Evolutionary conservation across 1,140 invertebrate species (phyloP), one percentile per base, ranked within the genome.

Genomic region (Caenorhabditis briggsae): DNA sequence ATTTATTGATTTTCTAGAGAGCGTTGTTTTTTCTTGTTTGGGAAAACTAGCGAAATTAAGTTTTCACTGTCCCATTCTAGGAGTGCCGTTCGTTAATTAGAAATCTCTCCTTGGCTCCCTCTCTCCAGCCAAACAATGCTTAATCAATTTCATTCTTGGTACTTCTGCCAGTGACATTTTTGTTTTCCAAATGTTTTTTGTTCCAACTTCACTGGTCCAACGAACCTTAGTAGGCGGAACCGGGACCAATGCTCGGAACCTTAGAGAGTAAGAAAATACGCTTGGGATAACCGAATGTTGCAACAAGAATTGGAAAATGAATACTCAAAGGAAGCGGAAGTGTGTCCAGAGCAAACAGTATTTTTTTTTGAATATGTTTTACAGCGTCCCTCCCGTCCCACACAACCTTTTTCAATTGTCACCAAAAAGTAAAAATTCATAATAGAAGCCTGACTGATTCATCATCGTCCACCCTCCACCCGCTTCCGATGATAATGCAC

Each of bases 251-350:
- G 33, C 33, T 78, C 53, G 46, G 50, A 78, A 78, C 70, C 46
- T 50, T 78, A 23, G 50, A 50, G 33, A 46, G 70, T 78, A 78
- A 78, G 50, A 78, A 78, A 78, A 78, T 78, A 78, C 70, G 50
- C 70, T 78, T 78, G 70, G 70, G 70, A 78, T 53, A 78, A 50
- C 70, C 70, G 12, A 5, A 23, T 12, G 6, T 46, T 23, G 33
- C 20, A 33, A 14, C 12, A 65, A 78, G 20, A 78, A 70, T 70
- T 43, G 64, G 70, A 50, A 78, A 78, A 78, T 78, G 70, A 78
- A 78, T 78, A 78, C 70, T 53, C 46, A 78, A 50, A 78, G 70
- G 70, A 78, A 78, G 46, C 70, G 70, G 70, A 78, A 78, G 70
- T 78, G 46, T 78, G 70, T 43, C 65, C 43, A 70, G 46, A 78